Evolutionary conservation across 2,113 vertebrate genomes (phyloP).

Genomic region (Paracanthobrama guichenoti): DNA sequence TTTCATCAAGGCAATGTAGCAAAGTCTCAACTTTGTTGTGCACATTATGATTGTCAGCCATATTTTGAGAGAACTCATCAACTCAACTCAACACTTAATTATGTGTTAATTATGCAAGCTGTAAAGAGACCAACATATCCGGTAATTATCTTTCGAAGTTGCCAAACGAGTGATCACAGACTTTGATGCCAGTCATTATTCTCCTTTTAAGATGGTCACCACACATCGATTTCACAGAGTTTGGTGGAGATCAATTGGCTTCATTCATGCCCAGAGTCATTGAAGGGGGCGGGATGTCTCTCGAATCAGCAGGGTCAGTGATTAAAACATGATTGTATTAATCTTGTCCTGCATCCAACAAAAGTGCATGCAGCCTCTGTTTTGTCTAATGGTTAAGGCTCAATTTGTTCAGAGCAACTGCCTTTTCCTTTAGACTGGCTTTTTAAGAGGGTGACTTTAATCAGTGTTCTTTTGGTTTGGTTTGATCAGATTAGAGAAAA

Average conservation of each 20-base stretch:
- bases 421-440: conserved; percentile 21
- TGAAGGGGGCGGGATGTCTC: background rate
- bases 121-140: conserved; percentile 31
- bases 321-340: conserved; percentile 46
- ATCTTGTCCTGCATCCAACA: conserved; percentile 45
- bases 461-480: conserved; percentile 32
- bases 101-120: conserved; percentile 41
- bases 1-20: conserved; percentile 58
- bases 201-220: conserved; percentile 34
- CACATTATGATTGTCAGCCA: conserved; percentile 56
- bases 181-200: conserved; percentile 19
- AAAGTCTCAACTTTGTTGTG: conserved; percentile 51
- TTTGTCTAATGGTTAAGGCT: conserved; percentile 32
- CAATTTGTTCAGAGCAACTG: conserved; percentile 36
- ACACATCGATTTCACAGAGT: conserved; percentile 29
- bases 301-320: conserved; percentile 35
- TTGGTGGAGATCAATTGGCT: conserved; percentile 43
- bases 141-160: conserved; percentile 42
- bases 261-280: conserved; percentile 23
- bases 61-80: conserved; percentile 58
- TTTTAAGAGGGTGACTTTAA: conserved; percentile 36
- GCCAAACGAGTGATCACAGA: conserved; percentile 45
- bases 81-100: conserved; percentile 48
- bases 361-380: conserved; percentile 38
- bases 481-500: conserved; percentile 35